phyloP scores from a whole-genome alignment of 1,140 invertebrate genomes.

The Bursaphelenchus mucronatus region DNA sequence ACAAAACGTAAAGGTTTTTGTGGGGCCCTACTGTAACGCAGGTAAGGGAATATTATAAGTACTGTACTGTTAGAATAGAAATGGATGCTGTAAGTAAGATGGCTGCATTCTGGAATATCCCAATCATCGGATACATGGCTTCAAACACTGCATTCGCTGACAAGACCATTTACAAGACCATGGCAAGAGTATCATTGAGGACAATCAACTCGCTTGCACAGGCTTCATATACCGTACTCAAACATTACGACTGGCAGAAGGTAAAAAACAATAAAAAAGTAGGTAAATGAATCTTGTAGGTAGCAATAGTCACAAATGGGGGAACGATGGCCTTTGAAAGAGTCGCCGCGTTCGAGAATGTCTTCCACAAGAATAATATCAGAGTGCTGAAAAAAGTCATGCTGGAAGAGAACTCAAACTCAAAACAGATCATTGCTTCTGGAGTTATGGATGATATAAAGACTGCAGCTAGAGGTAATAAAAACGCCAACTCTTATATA shows the following conservation, averaged over 20 bases:
- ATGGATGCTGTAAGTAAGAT: conserved; percentile 52
- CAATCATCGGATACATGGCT: conserved; percentile 55
- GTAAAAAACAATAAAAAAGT: conserved; percentile 20
- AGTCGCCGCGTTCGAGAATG: conserved; percentile 44
- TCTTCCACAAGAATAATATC: conserved; percentile 42
- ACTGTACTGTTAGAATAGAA: conserved; percentile 26
- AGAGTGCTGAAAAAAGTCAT: conserved; percentile 32
- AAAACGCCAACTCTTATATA: conserved; percentile 7
- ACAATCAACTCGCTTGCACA: conserved; percentile 51
- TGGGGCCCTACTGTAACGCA: conserved; percentile 55
- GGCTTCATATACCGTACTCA: conserved; percentile 38
- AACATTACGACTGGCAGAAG: conserved; percentile 47
- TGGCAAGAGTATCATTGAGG: conserved; percentile 47
- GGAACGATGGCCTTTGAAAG: conserved; percentile 49
- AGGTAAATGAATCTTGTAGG: conserved; percentile 22
- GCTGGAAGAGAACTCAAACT: conserved; percentile 47
- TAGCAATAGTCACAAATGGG: conserved; percentile 52
- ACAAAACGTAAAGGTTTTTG: conserved; percentile 58
- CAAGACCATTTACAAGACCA: conserved; percentile 51
- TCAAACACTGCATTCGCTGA: conserved; percentile 46
- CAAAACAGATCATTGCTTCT: conserved; percentile 35
- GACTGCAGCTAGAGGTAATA: conserved; percentile 38
- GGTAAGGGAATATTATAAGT: conserved; percentile 22
- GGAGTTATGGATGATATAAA: conserved; percentile 45
- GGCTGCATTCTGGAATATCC: conserved; percentile 52